Base-by-base conservation (phyloP, 2,113 vertebrate genomes). In the Melozone crissalis region DNA sequence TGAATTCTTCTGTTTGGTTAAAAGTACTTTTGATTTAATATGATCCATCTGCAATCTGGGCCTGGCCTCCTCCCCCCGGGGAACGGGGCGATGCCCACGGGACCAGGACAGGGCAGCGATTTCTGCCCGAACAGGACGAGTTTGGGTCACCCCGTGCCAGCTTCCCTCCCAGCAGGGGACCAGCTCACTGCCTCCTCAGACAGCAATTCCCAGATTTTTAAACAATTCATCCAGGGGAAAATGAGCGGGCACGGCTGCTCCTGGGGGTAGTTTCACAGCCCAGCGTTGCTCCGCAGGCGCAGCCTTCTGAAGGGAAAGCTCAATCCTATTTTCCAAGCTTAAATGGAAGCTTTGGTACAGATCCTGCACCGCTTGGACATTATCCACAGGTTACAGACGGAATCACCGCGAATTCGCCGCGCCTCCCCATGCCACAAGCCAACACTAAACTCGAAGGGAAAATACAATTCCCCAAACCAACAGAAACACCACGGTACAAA, bases 1-100 rank as follows among this genome's bases (percentile, higher is more conserved):
- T 96, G 95, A 97, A 97, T 98, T 98, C 97, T 97, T 96, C 95
- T 95, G 91, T 97, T 96, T 95, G 92, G 68, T 90, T 95, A 90
- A 95, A 96, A 97, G 91, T 96, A 95, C 95, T 94, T 87, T 89
- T 95, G 95, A 95, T 96, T 94, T 96, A 96, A 96, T 90, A 76
- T 0, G 43, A 96, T 96, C 96, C 94, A 92, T 95, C 78, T 97
- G 96, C 86, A 58, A 77, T 67, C 58, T 13, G 96, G 88, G 90
- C 91, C 91, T 61, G 88, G 87, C 57, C 65, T 57, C 41, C 63
- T 69, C 49, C 55, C 46, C 57, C 1, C 2, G 7, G 75, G 59
- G 65, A 65, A 23, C 0, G 9, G 68, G 37, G 77, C 1, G 5
- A 90, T 90, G 89, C 58, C 83, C 59, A 9, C 5, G 13, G 91